Conservation (phyloP, 2,797 vertebrate genomes). For the Rhinatrema bivittatum region DNA sequence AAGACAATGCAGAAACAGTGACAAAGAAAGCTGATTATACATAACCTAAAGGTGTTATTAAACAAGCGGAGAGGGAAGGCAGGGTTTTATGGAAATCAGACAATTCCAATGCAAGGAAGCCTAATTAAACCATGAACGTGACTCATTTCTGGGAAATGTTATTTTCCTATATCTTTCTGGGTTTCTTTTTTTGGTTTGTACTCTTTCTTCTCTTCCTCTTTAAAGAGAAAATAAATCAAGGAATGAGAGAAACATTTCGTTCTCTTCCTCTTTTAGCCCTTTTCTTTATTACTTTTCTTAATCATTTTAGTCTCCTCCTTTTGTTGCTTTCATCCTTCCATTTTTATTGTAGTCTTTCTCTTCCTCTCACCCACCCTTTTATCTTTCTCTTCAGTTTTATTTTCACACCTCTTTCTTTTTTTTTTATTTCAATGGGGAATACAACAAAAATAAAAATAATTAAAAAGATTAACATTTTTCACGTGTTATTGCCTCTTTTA, state of each 20-base stretch:
- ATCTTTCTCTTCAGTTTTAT: neutral
- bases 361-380: neutral
- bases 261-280: slow-evolving; percentile 4
- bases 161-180: neutral
- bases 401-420: no score
- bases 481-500: neutral
- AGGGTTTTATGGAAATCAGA: slow-evolving; percentile 1
- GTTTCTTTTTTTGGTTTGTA: no score
- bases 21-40: neutral
- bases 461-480: no score
- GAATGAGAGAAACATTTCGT: neutral
- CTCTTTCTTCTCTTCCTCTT: no score
- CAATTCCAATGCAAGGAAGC: slow-evolving; percentile 8
- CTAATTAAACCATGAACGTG: slow-evolving; percentile 18
- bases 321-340: neutral
- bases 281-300: neutral
- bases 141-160: slow-evolving; percentile 7
- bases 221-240: no score
- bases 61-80: slow-evolving; percentile 8
- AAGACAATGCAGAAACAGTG: neutral
- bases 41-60: neutral
- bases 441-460: no score
- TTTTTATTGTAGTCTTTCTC: neutral
- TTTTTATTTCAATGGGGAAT: no score
- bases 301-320: neutral